Conservation (phyloP, 2,113 vertebrate genomes). For the Oenanthe melanoleuca region DNA sequence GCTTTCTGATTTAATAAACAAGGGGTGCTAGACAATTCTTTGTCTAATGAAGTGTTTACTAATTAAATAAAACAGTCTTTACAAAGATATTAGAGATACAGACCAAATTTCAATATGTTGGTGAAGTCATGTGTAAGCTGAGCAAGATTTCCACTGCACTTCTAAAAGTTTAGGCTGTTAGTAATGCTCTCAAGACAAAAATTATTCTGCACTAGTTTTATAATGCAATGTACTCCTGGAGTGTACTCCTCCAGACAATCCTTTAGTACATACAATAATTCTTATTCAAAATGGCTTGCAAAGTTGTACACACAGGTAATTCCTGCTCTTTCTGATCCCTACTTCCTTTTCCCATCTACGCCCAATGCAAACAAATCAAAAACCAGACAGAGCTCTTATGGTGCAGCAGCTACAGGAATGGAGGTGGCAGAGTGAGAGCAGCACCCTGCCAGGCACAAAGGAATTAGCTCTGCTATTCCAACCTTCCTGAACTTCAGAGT, state of each 20-base stretch:
- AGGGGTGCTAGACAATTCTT: constrained; percentile 55
- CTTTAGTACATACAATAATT: not conserved
- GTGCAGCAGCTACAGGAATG: not conserved
- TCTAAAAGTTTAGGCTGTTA: not conserved
- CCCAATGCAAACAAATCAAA: not conserved
- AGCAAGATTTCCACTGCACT: not conserved
- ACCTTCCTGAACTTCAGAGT: not conserved
- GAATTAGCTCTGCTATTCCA: not conserved
- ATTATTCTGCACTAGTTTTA: not conserved
- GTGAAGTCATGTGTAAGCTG: not conserved
- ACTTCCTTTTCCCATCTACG: not conserved
- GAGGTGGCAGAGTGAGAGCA: not conserved
- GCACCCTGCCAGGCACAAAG: not conserved
- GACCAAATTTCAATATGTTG: constrained; percentile 18
- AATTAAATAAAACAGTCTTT: constrained; percentile 53
- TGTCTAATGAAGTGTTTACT: constrained; percentile 53
- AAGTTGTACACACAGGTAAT: not conserved
- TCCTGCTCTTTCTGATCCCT: not conserved
- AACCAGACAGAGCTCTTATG: accelerated
- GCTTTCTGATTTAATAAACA: constrained; percentile 55
- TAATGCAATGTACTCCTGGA: not conserved
- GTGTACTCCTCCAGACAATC: not conserved
- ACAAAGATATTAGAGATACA: constrained; percentile 36
- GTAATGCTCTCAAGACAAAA: not conserved
- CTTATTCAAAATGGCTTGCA: not conserved